phyloP scores from a whole-genome alignment of 2,888 invertebrate species.

The Steinernema hermaphroditum region DNA sequence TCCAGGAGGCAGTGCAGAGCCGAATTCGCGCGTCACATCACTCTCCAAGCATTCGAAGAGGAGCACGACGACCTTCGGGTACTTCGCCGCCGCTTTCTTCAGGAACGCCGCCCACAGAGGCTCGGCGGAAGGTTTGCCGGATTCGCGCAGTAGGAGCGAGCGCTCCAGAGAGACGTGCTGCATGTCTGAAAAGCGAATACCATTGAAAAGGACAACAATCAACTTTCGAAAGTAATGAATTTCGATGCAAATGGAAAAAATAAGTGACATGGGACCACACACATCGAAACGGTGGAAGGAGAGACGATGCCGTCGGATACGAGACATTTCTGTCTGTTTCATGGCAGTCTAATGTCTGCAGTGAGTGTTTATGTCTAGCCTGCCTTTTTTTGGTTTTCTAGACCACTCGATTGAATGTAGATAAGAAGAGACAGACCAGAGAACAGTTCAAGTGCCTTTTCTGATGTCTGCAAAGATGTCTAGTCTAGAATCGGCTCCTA shows the following conservation, averaged over 20 bases:
- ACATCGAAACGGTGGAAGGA: background rate
- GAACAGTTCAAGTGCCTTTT: too few species aligned
- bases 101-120: constrained; percentile 30
- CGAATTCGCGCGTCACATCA: background rate
- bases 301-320: too few species aligned
- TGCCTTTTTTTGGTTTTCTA: too few species aligned
- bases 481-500: too few species aligned
- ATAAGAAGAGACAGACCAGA: too few species aligned
- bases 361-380: too few species aligned
- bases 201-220: background rate
- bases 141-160: constrained; percentile 24
- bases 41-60: constrained; percentile 11
- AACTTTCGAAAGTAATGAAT: background rate
- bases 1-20: background rate
- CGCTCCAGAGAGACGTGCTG: constrained; percentile 24
- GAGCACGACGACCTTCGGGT: constrained; percentile 14
- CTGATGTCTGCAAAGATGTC: too few species aligned
- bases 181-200: background rate
- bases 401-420: too few species aligned
- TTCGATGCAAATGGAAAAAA: too few species aligned
- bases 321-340: too few species aligned
- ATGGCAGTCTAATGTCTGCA: too few species aligned
- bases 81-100: constrained; percentile 24
- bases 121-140: background rate
- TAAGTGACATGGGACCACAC: too few species aligned